Evolutionary conservation across 2,797 vertebrate genomes (phyloP).

Genomic region (Hyperoplus immaculatus): DNA sequence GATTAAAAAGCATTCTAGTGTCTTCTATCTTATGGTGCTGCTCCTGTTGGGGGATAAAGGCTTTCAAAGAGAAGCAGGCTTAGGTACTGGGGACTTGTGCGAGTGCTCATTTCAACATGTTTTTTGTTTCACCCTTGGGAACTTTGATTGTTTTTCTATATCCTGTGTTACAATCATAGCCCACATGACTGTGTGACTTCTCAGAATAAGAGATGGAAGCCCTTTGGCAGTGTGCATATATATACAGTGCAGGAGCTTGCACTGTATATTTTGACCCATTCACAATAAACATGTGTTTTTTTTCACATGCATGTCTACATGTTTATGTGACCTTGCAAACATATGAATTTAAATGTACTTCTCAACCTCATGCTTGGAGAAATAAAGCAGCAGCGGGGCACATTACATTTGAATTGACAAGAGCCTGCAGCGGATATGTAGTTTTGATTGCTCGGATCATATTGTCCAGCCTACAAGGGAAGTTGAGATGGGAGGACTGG

Average conservation of each 20-base stretch:
- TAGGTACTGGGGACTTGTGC: constrained; percentile 47
- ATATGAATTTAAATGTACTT: constrained; percentile 16
- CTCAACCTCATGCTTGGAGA: constrained; percentile 6
- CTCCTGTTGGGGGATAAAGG: constrained; percentile 57
- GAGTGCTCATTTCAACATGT: constrained; percentile 57
- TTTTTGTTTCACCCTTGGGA: constrained; percentile 41
- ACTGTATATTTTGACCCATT: background rate
- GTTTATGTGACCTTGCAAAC: background rate
- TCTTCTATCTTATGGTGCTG: constrained; percentile 70
- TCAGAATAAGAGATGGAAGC: constrained; percentile 54
- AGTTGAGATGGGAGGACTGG: constrained; percentile 42
- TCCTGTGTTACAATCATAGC: constrained; percentile 33
- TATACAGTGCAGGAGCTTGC: background rate
- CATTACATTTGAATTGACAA: constrained; percentile 33
- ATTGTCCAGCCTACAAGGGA: constrained; percentile 35
- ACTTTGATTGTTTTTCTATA: constrained; percentile 67
- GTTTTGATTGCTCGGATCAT: constrained; percentile 37
- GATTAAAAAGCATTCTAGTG: constrained; percentile 79
- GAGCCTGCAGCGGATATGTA: constrained; percentile 39
- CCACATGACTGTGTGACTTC: constrained; percentile 53
- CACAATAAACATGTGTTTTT: background rate
- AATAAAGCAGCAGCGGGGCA: constrained; percentile 28
- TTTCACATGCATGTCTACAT: constrained; percentile 11
- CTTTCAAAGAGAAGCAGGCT: constrained; percentile 67
- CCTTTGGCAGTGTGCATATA: constrained; percentile 30